phyloP scores from a whole-genome alignment of 2,888 invertebrate genomes.

The Xylota sylvarum region DNA sequence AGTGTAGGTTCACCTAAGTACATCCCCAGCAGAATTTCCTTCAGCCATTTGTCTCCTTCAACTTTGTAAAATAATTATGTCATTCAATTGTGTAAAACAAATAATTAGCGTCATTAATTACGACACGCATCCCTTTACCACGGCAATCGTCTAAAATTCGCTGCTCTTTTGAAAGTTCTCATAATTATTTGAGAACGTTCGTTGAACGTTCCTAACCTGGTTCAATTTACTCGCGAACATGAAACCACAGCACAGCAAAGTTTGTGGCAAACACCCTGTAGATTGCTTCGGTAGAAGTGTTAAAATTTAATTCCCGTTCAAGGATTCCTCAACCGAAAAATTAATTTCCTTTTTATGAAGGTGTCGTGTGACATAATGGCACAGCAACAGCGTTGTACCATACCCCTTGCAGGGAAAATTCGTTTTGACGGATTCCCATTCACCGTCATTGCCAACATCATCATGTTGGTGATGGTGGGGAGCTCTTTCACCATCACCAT shows the following conservation, averaged over 20 bases:
- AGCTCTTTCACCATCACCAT: conserved; percentile 6
- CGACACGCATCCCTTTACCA: background rate
- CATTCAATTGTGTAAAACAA: conserved; percentile 32
- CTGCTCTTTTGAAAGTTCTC: background rate
- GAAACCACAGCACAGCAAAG: conserved; percentile 31
- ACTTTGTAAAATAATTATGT: conserved; percentile 27
- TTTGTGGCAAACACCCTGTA: conserved; percentile 29
- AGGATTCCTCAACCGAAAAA: conserved; percentile 54
- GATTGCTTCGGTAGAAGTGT: conserved; percentile 37
- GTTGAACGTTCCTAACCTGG: conserved; percentile 6
- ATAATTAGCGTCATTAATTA: conserved; percentile 39
- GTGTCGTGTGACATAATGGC: conserved; percentile 45
- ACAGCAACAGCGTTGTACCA: conserved; percentile 17
- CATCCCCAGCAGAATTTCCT: background rate
- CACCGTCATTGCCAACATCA: conserved; percentile 1
- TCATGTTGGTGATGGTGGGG: background rate
- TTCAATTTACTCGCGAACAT: conserved; percentile 29
- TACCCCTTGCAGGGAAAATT: background rate
- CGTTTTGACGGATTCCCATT: conserved; percentile 13
- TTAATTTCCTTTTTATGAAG: conserved; percentile 56
- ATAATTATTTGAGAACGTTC: conserved; percentile 2
- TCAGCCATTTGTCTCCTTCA: background rate
- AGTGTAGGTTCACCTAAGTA: too few species aligned
- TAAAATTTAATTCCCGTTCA: conserved; percentile 53
- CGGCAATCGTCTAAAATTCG: background rate